Evolutionary conservation across 1,140 invertebrate genomes (phyloP), one percentile per base, ranked within the genome.

Genomic region (Aphelinus certus): DNA sequence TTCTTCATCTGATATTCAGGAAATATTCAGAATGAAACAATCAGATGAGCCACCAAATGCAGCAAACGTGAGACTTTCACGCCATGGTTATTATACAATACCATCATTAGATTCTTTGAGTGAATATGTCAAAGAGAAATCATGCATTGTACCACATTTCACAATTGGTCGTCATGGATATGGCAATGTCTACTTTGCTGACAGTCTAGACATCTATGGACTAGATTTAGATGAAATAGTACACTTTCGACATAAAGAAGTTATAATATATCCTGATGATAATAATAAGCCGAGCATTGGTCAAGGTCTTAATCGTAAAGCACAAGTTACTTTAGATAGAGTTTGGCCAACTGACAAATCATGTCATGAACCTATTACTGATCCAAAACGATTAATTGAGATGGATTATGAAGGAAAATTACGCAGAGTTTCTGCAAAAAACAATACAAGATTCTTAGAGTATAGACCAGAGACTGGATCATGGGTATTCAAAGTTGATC

Each of bases 301-400:
- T 0, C 86, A 92, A 71, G 97, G 95, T 0, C 86, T 99, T 3
- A 99, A 99, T 88, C 90, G 95, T 45, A 92, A 92, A 53, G 98
- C 98, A 3, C 94, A 98, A 85, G 94, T 97, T 1, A 98, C 96
- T 0, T 85, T 99, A 53, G 96, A 99, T 84, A 90, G 95, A 79
- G 96, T 99, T 2, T 99, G 96, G 95, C 98, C 98, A 0, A 88
- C 92, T 26, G 95, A 98, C 85, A 98, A 97, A 88, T 92, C 92
- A 1, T 92, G 92, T 47, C 92, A 93, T 43, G 89, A 92, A 71
- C 91, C 93, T 1, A 95, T 99, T 46, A 96, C 93, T 65, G 94
- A 96, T 84, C 91, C 94, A 0, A 90, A 94, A 45, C 91, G 94
- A 78, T 84, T 99, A 1, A 84, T 90, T 4, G 90, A 91, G 56